phyloP scores from a whole-genome alignment of 2,888 invertebrate species.

The Drosophila formosana region DNA sequence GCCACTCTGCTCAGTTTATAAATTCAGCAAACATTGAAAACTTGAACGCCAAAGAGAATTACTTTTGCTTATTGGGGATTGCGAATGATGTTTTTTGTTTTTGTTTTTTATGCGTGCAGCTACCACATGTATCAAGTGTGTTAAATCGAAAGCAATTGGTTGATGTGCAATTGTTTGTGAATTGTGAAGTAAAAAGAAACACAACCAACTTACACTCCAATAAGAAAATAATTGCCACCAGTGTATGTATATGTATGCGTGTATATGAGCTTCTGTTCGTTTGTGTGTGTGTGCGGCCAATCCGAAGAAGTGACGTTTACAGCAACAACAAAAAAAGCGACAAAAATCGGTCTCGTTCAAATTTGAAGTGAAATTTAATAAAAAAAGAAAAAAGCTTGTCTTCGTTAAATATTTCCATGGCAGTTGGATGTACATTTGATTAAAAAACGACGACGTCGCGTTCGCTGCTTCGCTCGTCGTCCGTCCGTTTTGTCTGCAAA shows the following conservation, averaged over 20 bases:
- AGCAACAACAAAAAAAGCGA: slow-evolving; percentile 40
- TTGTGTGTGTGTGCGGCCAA: slow-evolving; percentile 55
- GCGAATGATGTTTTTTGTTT: slow-evolving; percentile 53
- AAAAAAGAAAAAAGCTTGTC: slow-evolving; percentile 34
- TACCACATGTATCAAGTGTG: slow-evolving; percentile 27
- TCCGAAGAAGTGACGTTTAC: slow-evolving; percentile 72
- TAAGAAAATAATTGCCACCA: slow-evolving; percentile 32
- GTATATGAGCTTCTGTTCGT: slow-evolving; percentile 31
- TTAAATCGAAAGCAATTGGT: slow-evolving; percentile 24
- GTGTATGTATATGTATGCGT: slow-evolving; percentile 29
- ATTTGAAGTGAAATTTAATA: slow-evolving; percentile 57
- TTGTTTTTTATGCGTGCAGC: slow-evolving; percentile 38
- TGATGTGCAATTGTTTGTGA: slow-evolving; percentile 14
- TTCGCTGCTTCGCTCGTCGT: slow-evolving; percentile 48
- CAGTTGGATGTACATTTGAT: slow-evolving; percentile 38
- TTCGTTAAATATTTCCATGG: slow-evolving; percentile 38
- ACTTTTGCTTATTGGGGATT: slow-evolving; percentile 21
- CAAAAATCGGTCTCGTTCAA: slow-evolving; percentile 62
- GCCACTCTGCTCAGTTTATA: slow-evolving; percentile 61
- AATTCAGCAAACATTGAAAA: slow-evolving; percentile 57
- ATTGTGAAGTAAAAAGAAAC: slow-evolving; percentile 12
- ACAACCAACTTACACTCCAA: slow-evolving; percentile 28
- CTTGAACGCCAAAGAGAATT: slow-evolving; percentile 43
- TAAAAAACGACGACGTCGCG: slow-evolving; percentile 48
- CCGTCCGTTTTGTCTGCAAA: slow-evolving; percentile 36